Conservation (phyloP, 1,140 invertebrate species). For the Metaphire vulgaris region DNA sequence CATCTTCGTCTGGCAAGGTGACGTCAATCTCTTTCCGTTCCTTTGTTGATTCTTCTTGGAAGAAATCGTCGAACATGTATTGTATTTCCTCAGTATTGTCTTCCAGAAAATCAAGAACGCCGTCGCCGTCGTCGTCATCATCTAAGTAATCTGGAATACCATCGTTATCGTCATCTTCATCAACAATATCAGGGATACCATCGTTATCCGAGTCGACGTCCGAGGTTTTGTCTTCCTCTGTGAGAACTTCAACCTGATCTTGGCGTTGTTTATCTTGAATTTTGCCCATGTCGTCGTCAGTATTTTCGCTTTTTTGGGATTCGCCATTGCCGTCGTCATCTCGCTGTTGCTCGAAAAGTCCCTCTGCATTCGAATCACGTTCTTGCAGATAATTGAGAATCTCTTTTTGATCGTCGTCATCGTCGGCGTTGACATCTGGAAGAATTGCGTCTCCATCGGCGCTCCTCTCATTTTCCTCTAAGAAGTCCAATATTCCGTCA, state of each 20-base stretch:
- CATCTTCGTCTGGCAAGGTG: background rate
- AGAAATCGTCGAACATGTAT: background rate
- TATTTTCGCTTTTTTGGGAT: background rate
- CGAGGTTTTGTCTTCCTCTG: background rate
- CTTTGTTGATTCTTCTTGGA: background rate
- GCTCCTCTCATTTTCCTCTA: conserved; percentile 1
- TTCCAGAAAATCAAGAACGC: conserved; percentile 29
- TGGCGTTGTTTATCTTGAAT: background rate
- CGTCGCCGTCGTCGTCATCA: conserved; percentile 30
- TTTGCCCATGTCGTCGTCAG: background rate
- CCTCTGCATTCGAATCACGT: background rate
- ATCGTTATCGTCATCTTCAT: conserved; percentile 24
- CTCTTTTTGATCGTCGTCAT: conserved; percentile 28
- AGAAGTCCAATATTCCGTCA: conserved; percentile 28
- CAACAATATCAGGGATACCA: conserved; percentile 18
- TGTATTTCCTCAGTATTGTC: conserved; percentile 25
- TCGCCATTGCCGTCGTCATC: conserved; percentile 28
- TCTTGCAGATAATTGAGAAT: conserved; percentile 26
- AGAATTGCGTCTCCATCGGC: conserved; percentile 12
- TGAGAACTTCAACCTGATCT: background rate
- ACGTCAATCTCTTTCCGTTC: background rate
- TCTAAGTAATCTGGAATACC: conserved; percentile 19
- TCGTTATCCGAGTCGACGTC: conserved; percentile 26
- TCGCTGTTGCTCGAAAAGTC: background rate
- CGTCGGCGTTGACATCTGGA: background rate